phyloP scores from a whole-genome alignment of 1,140 invertebrate species.

The Popillia japonica region DNA sequence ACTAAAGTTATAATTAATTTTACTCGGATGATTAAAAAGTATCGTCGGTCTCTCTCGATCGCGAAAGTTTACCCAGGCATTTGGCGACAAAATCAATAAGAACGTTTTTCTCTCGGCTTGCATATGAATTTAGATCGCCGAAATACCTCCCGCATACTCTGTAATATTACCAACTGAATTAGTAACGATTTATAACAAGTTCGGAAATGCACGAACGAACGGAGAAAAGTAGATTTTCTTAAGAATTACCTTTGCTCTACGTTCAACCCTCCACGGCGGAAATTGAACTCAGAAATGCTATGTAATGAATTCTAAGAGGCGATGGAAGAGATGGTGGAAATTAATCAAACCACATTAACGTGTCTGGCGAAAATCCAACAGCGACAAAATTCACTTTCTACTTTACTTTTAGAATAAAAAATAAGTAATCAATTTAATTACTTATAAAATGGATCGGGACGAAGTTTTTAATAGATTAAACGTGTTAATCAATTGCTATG shows the following conservation, averaged over 20 bases:
- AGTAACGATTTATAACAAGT: not conserved
- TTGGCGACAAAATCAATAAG: not conserved
- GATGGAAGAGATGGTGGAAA: not conserved
- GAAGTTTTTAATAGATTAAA: too few species aligned
- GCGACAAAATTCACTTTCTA: not conserved
- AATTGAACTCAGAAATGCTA: not conserved
- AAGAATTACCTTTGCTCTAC: slow-evolving; percentile 20
- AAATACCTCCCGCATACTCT: not conserved
- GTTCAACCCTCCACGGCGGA: not conserved
- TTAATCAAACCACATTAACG: not conserved
- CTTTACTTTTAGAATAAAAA: not conserved
- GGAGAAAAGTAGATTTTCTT: slow-evolving; percentile 23
- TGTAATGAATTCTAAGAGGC: slow-evolving; percentile 21
- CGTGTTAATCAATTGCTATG: too few species aligned
- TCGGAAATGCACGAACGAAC: not conserved
- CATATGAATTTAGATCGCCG: not conserved
- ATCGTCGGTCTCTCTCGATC: too few species aligned
- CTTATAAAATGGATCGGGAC: not conserved
- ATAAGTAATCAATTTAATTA: not conserved
- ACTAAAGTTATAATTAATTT: too few species aligned
- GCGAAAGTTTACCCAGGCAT: too few species aligned
- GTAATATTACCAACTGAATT: slow-evolving; percentile 7
- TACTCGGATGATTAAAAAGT: too few species aligned
- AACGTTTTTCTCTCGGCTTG: not conserved
- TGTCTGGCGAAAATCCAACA: not conserved